Conservation (phyloP, 2,888 invertebrate species). For the Cheilosia vulpina region DNA sequence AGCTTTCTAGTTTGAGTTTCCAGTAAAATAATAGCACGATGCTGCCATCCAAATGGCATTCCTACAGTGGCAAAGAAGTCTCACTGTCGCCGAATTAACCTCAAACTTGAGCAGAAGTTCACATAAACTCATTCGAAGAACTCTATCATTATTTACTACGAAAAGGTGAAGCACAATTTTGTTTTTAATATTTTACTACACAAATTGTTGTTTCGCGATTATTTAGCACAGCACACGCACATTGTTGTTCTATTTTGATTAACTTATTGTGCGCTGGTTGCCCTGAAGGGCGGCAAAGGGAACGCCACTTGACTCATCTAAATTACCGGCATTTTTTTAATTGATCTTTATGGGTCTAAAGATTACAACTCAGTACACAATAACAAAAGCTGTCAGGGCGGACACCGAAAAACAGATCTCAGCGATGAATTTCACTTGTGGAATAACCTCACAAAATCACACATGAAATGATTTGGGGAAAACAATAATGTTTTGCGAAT, state of each 20-base stretch:
- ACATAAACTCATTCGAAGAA: constrained; percentile 5
- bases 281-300: constrained; percentile 33
- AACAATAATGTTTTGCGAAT: constrained; percentile 29
- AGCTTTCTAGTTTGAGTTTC: no score
- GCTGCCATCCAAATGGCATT: no score
- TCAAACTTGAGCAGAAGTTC: constrained; percentile 24
- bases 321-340: constrained; percentile 30
- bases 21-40: no score
- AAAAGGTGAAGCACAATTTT: background rate
- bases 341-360: background rate
- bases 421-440: background rate
- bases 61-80: background rate
- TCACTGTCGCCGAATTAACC: constrained; percentile 36
- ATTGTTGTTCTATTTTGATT: constrained; percentile 31
- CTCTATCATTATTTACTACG: background rate
- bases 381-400: background rate
- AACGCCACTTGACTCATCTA: constrained; percentile 36
- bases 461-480: constrained; percentile 2
- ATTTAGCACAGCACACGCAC: constrained; percentile 9
- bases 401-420: background rate
- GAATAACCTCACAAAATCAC: constrained; percentile 12
- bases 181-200: constrained; percentile 16
- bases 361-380: background rate
- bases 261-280: constrained; percentile 15
- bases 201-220: constrained; percentile 29